Conservation (phyloP, 1,140 invertebrate species). For the Acromyrmex echinatior region DNA sequence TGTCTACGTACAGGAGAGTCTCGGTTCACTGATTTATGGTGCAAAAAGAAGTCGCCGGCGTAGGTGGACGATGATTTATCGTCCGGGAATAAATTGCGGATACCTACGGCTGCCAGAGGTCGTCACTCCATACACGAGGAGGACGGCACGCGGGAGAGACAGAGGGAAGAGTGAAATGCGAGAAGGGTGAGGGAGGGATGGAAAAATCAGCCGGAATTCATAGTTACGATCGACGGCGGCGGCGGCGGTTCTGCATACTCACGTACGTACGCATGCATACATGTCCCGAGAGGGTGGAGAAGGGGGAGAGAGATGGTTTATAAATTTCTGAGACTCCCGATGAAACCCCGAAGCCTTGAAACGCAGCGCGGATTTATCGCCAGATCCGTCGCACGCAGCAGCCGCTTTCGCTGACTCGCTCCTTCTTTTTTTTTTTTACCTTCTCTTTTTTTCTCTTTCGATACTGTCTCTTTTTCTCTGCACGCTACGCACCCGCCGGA, state of each 20-base stretch:
- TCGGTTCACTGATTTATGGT: slow-evolving; percentile 77
- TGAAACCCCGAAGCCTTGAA: slow-evolving; percentile 58
- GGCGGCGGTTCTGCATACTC: not conserved
- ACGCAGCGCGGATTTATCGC: slow-evolving; percentile 54
- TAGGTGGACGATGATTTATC: slow-evolving; percentile 82
- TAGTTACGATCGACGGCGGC: slow-evolving; percentile 47
- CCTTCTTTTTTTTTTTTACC: not conserved
- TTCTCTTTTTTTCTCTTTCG: slow-evolving; percentile 2
- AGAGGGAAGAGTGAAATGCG: slow-evolving; percentile 34
- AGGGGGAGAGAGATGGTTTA: slow-evolving; percentile 14
- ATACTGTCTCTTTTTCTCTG: slow-evolving; percentile 16
- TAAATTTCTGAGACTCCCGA: slow-evolving; percentile 65
- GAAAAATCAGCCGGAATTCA: slow-evolving; percentile 61
- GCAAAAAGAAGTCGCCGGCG: slow-evolving; percentile 80
- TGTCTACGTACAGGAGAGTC: slow-evolving; percentile 50
- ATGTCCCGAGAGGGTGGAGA: too few relatives aligned
- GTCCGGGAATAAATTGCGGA: slow-evolving; percentile 77
- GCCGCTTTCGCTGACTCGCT: slow-evolving; percentile 54
- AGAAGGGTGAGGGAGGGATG: not conserved
- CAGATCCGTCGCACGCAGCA: slow-evolving; percentile 49
- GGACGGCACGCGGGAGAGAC: slow-evolving; percentile 27
- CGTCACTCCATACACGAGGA: slow-evolving; percentile 56
- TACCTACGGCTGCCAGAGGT: slow-evolving; percentile 71
- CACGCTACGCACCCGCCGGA: slow-evolving; percentile 12
- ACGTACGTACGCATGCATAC: not conserved